These are phyloP conservation scores for Gopherus evgoodei DNA, from an alignment of 2,113 vertebrate species.

Conservation along the genomic window DNA sequence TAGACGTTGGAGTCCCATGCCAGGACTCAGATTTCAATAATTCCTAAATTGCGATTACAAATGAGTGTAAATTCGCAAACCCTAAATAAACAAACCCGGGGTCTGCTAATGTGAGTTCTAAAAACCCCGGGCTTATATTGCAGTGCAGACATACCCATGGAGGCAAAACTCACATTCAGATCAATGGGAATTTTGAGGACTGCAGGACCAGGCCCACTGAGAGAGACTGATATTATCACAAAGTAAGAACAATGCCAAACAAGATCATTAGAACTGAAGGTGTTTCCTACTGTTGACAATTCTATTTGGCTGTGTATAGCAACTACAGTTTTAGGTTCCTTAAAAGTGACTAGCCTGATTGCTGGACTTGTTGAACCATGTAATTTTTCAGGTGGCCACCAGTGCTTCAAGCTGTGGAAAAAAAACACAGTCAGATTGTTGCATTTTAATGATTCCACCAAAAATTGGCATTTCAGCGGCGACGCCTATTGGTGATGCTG, in stretches of 20 bases:
- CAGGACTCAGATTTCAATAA: neutral
- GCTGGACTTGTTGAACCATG: neutral
- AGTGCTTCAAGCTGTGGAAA: neutral
- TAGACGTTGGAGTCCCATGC: neutral
- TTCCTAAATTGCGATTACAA: neutral
- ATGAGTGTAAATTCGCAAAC: neutral
- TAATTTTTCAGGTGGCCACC: neutral
- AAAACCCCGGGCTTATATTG: neutral
- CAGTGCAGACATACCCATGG: neutral
- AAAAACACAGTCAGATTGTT: neutral
- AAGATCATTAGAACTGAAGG: neutral
- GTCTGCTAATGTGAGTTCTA: neutral
- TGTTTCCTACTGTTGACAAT: neutral
- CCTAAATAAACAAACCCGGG: neutral
- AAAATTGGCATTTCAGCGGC: too few species aligned
- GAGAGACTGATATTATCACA: accelerated
- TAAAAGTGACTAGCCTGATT: neutral
- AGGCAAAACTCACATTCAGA: neutral
- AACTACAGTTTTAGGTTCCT: neutral
- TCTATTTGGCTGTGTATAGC: neutral
- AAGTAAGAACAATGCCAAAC: neutral
- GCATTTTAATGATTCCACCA: neutral
- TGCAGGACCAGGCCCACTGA: accelerated
- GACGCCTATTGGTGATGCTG: too few species aligned
- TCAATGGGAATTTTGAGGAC: accelerated